phyloP scores from a whole-genome alignment of 2,797 vertebrate species.

The Percopsis omiscomaycus region DNA sequence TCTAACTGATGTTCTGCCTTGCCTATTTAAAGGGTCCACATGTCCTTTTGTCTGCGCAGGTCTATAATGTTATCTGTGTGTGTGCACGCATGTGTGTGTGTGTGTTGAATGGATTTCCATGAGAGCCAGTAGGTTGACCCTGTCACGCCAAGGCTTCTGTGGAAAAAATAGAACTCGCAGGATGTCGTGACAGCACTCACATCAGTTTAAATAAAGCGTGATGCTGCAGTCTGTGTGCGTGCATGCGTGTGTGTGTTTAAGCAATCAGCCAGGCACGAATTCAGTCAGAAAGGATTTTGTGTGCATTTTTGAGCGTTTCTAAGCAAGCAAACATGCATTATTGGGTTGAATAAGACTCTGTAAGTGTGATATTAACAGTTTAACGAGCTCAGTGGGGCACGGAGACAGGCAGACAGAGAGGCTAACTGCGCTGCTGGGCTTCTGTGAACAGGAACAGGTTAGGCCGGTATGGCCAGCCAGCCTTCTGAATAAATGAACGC shows the following conservation, averaged over 20 bases:
- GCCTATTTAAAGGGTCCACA: constrained; percentile 46
- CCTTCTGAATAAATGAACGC: constrained; percentile 57
- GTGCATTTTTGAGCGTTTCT: constrained; percentile 27
- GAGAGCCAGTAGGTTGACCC: constrained; percentile 77
- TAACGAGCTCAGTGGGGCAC: constrained; percentile 60
- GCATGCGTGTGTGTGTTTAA: constrained; percentile 46
- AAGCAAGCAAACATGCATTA: constrained; percentile 74
- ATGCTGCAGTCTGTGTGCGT: constrained; percentile 61
- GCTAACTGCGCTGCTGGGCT: constrained; percentile 43
- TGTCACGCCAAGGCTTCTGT: constrained; percentile 80
- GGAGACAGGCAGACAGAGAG: constrained; percentile 9
- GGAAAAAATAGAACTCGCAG: constrained; percentile 76
- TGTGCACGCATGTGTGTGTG: constrained; percentile 26
- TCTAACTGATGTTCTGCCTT: constrained; percentile 36
- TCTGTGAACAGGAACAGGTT: constrained; percentile 62
- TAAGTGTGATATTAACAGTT: constrained; percentile 60
- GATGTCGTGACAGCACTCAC: constrained; percentile 87
- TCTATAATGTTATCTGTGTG: constrained; percentile 38
- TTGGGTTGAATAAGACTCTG: constrained; percentile 45
- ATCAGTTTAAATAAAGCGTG: constrained; percentile 80
- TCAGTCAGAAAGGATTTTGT: constrained; percentile 11
- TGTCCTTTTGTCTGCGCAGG: constrained; percentile 22
- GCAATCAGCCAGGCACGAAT: constrained; percentile 11
- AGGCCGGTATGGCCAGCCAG: constrained; percentile 48
- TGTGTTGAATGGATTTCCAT: constrained; percentile 77